These are phyloP conservation scores for Bruchidius siliquastri DNA, from an alignment of 2,888 invertebrate genomes.

Conservation along the genomic window DNA sequence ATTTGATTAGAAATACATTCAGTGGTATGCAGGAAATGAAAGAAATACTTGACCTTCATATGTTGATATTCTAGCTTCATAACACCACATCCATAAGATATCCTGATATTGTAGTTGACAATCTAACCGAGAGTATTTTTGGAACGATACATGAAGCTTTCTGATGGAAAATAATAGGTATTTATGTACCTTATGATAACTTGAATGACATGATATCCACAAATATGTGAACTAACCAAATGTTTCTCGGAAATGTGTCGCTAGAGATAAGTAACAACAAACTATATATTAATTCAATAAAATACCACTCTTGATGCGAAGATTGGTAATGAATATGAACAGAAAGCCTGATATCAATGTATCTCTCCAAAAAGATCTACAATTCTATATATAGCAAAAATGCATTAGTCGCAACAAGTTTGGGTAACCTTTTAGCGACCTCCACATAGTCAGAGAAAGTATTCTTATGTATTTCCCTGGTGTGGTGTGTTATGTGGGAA, in stretches of 20 bases:
- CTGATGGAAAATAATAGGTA: neutral
- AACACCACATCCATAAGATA: neutral
- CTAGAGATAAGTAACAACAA: too few relatives aligned
- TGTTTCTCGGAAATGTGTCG: neutral
- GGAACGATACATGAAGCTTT: neutral
- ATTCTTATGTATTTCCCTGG: neutral
- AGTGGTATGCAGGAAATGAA: neutral
- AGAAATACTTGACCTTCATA: neutral
- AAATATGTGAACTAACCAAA: neutral
- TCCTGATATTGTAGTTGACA: neutral
- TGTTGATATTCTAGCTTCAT: neutral
- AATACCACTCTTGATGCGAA: too few relatives aligned
- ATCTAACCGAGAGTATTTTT: neutral
- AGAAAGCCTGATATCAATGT: too few relatives aligned
- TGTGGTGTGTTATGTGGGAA: neutral
- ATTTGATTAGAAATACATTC: too few relatives aligned
- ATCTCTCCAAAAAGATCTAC: too few relatives aligned
- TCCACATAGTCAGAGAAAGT: neutral
- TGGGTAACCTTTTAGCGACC: neutral
- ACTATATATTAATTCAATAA: too few relatives aligned
- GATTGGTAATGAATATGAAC: too few relatives aligned
- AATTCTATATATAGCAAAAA: too few relatives aligned
- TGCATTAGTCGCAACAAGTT: too few relatives aligned
- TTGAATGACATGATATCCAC: neutral
- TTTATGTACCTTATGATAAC: too few relatives aligned